A percentile compares a stretch with the other conserved stretches of the same genome.
phyloP scores from a whole-genome alignment of 2,113 vertebrate species.

The Parotia lawesii region DNA sequence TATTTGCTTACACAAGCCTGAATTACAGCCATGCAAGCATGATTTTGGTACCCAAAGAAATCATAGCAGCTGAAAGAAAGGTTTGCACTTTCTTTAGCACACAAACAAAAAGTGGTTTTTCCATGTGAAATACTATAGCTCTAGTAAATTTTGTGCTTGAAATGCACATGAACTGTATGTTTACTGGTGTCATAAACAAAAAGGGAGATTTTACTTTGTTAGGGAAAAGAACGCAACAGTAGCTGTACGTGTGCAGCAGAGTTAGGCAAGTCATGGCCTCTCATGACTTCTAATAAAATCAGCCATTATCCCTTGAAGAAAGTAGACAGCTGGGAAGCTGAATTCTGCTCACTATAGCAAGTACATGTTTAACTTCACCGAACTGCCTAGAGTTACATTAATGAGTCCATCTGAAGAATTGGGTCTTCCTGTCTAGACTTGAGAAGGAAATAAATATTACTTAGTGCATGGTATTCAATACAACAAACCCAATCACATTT shows the following conservation, averaged over 20 bases:
- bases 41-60: not conserved
- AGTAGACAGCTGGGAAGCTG: not conserved
- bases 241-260: not conserved
- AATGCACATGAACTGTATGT: not conserved
- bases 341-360: not conserved
- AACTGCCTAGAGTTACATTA: not conserved
- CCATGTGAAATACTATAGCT: not conserved
- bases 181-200: not conserved
- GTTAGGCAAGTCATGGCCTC: not conserved
- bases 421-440: constrained; percentile 35
- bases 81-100: not conserved
- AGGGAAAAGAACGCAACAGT: not conserved
- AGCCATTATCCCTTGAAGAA: not conserved
- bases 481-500: not conserved
- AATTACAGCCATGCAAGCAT: not conserved
- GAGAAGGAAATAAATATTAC: constrained; percentile 33
- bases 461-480: not conserved
- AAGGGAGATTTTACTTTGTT: not conserved
- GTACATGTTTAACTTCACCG: not conserved
- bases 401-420: not conserved
- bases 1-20: not conserved
- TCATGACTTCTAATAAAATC: not conserved
- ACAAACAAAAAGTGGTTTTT: not conserved
- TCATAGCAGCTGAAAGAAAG: not conserved
- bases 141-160: not conserved